These are phyloP conservation scores for Pogonophryne albipinna DNA, from an alignment of 2,797 vertebrate species.

Conservation along the genomic window DNA sequence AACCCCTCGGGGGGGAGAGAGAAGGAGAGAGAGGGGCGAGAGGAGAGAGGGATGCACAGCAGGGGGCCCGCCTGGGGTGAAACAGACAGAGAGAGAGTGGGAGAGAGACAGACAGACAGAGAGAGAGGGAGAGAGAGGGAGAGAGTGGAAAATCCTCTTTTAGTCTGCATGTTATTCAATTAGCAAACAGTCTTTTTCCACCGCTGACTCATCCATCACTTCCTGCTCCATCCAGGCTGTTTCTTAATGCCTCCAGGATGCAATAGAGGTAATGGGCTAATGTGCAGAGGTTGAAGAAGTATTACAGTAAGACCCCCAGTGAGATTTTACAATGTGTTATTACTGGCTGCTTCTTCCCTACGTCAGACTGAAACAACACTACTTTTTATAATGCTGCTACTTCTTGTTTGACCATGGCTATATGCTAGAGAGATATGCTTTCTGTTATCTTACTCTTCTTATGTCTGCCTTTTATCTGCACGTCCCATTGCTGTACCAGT, in stretches of 20 bases:
- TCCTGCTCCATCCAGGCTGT: background rate
- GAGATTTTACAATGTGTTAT: no score
- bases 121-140: constrained; percentile 43
- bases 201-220: constrained; percentile 41
- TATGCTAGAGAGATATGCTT: no score
- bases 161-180: constrained; percentile 34
- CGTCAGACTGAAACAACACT: no score
- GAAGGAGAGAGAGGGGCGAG: constrained; percentile 39
- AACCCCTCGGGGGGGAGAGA: constrained; percentile 65
- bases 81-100: constrained; percentile 22
- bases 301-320: no score
- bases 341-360: no score
- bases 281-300: background rate
- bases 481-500: no score
- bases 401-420: no score
- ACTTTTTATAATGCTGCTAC: no score
- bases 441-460: no score
- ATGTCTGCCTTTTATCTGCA: no score
- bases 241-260: constrained; percentile 20
- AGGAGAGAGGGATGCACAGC: constrained; percentile 59
- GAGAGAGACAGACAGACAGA: constrained; percentile 8
- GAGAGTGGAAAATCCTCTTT: constrained; percentile 32
- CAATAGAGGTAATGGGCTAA: constrained; percentile 33
- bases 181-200: constrained; percentile 57
- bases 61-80: constrained; percentile 63